Evolutionary conservation across 2,888 invertebrate genomes (phyloP).

Genomic region (Torymus auratus): DNA sequence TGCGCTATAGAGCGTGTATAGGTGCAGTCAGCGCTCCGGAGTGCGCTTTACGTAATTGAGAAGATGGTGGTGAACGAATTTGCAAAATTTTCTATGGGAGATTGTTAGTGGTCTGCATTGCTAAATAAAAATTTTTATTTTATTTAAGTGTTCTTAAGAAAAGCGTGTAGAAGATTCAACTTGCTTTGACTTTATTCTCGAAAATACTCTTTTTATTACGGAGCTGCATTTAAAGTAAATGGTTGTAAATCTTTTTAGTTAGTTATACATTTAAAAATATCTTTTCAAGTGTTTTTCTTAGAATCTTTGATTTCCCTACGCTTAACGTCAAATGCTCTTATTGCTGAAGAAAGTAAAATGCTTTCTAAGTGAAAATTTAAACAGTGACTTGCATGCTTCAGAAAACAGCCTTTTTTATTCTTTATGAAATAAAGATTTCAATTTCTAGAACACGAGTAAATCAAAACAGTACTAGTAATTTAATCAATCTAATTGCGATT

Average conservation of each 20-base stretch:
- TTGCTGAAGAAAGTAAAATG: conserved; percentile 50
- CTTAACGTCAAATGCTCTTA: conserved; percentile 24
- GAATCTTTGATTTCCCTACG: conserved; percentile 32
- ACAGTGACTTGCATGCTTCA: conserved; percentile 55
- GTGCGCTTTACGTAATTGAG: conserved; percentile 28
- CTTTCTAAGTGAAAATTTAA: conserved; percentile 57
- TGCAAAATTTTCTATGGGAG: not conserved
- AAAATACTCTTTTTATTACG: too few relatives aligned
- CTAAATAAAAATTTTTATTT: too few relatives aligned
- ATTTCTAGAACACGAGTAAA: conserved; percentile 13
- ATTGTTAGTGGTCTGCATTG: not conserved
- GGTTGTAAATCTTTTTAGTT: too few relatives aligned
- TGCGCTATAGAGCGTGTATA: not conserved
- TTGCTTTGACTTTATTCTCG: too few relatives aligned
- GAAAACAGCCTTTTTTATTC: conserved; percentile 38
- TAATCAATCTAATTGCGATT: too few relatives aligned
- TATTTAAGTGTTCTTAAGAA: too few relatives aligned
- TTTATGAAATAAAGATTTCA: conserved; percentile 35
- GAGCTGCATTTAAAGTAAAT: too few relatives aligned
- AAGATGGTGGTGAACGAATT: conserved; percentile 7
- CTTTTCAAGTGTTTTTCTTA: not conserved
- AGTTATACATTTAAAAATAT: too few relatives aligned
- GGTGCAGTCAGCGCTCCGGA: not conserved
- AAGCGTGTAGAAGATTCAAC: too few relatives aligned
- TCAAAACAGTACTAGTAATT: not conserved